Evolutionary conservation across 2,113 vertebrate species (phyloP).

Genomic region (Suricata suricatta): DNA sequence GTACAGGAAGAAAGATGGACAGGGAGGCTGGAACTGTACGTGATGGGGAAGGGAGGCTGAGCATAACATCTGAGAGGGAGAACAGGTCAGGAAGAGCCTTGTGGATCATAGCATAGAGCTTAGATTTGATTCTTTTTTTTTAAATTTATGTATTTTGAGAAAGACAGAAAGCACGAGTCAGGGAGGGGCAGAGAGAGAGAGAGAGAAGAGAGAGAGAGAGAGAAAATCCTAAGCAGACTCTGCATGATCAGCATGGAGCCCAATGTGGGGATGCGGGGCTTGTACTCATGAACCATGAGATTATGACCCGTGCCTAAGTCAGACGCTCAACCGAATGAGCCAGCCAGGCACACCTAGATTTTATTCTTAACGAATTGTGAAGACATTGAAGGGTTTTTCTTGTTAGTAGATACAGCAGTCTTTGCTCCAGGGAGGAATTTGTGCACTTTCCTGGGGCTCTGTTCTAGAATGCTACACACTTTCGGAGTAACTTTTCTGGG

Average conservation of each 20-base stretch:
- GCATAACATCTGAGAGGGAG: not conserved
- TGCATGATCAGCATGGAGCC: too few species aligned
- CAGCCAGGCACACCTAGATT: not conserved
- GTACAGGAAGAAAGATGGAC: not conserved
- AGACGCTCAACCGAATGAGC: too few species aligned
- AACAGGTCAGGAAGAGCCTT: not conserved
- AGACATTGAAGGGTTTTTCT: not conserved
- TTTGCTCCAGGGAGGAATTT: not conserved
- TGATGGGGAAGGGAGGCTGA: not conserved
- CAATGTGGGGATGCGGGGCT: too few species aligned
- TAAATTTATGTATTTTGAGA: too few species aligned
- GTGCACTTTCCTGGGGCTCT: not conserved
- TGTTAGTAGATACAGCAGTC: not conserved
- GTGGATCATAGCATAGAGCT: not conserved
- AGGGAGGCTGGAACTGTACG: not conserved
- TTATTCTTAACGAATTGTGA: conserved; percentile 23
- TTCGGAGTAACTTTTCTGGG: not conserved
- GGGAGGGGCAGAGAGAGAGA: too few species aligned
- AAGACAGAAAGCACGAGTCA: too few species aligned
- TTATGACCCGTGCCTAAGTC: too few species aligned
- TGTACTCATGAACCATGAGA: too few species aligned
- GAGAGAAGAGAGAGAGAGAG: too few species aligned
- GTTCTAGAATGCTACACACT: not conserved
- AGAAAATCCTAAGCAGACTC: too few species aligned
- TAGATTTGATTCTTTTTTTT: not conserved